A percentile compares a stretch with the other conserved stretches of the same genome.
Evolutionary conservation across 2,888 invertebrate species (phyloP).

Genomic region (Stenotaenia linearis): DNA sequence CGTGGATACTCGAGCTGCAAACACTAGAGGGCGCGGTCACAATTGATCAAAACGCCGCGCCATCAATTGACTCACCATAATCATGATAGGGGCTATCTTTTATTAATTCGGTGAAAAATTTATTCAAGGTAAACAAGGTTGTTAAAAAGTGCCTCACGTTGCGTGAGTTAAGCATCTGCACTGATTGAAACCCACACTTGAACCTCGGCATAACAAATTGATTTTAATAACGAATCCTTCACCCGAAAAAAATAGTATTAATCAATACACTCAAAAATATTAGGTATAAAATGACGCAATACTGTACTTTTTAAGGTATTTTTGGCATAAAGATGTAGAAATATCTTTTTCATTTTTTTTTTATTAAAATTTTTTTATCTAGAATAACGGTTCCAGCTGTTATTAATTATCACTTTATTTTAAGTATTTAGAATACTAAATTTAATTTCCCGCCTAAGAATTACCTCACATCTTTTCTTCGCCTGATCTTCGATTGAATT

Average conservation of each 20-base stretch:
- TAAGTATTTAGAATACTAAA: no score
- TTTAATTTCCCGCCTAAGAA: no score
- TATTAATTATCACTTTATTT: no score
- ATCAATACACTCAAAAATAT: not conserved
- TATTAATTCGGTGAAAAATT: not conserved
- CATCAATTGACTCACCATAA: not conserved
- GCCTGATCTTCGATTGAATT: no score
- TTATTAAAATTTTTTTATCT: no score
- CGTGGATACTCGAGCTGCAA: slow-evolving; percentile 1
- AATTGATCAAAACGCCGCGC: not conserved
- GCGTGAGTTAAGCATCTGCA: slow-evolving; percentile 19
- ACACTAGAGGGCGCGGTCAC: slow-evolving; percentile 19
- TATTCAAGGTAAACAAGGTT: slow-evolving; percentile 15
- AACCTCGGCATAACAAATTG: slow-evolving; percentile 15
- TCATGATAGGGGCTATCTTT: not conserved
- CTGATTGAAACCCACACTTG: slow-evolving; percentile 4
- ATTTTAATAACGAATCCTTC: not conserved
- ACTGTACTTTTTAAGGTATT: no score
- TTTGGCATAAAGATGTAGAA: no score
- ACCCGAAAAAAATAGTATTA: not conserved
- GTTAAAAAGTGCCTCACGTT: not conserved
- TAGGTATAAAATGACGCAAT: no score
- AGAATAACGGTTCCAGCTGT: no score
- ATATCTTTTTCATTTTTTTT: no score
- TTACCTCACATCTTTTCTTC: no score